Evolutionary conservation across 2,113 vertebrate genomes (phyloP), one percentile per base, ranked within the genome.

Genomic region (Diadophis punctatus): DNA sequence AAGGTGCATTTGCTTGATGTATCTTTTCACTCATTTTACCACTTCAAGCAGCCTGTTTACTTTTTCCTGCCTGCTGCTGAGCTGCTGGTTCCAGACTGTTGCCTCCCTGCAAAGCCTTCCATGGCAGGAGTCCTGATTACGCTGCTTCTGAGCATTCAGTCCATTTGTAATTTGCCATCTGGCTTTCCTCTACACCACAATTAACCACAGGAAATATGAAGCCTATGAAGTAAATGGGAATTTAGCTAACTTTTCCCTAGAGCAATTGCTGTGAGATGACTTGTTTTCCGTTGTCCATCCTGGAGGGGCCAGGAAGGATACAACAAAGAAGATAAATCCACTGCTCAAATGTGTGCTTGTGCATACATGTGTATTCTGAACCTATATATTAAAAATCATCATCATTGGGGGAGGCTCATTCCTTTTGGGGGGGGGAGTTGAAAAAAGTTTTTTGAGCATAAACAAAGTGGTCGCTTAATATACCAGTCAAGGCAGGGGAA

Each of bases 151-250:
- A 93, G 53, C 89, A 90, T 89, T 92, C 90, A 86, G 86, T 80
- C 93, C 85, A 74, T 89, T 86, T 90, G 49, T 86, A 89, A 94
- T 94, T 88, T 86, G 86, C 92, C 87, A 93, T 94, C 92, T 94
- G 93, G 91, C 92, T 91, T 85, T 91, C 68, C 74, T 93, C 51
- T 43, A 60, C n/a, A 30, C 87, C 87, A 89, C 87, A 91, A 87
- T 89, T 91, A 87, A 87, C 74, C 49, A 30, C n/a, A 84, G 58
- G 39, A 91, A 93, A 85, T 86, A 93, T 58, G 74, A 39, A 84
- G 22, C 18, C 48, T 80, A n/a, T 74, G 86, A 51, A 60, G 48
- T 74, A 87, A 86, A 89, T 7, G 43, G 56, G 68, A 89, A 91
- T 23, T 56, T 48, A 51, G 87, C 25, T n/a, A 80, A 30, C 23